Conservation (phyloP, 2,888 invertebrate species). For the Drosophila prostipennis region DNA sequence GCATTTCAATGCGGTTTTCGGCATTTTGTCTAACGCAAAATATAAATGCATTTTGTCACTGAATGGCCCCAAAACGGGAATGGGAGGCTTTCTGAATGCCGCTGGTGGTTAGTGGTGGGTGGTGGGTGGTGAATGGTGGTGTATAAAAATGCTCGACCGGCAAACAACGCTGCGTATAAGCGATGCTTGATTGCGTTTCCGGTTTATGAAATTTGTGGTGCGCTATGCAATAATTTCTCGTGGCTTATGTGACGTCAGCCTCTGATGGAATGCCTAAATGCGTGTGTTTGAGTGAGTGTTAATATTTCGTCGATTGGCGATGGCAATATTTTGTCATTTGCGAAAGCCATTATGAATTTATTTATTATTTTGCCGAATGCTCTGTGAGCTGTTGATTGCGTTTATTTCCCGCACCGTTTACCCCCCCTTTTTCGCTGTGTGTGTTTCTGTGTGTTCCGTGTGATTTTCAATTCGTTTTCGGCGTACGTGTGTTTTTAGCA, state of each 20-base stretch:
- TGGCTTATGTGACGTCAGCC: conserved; percentile 53
- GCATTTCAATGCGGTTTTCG: conserved; percentile 62
- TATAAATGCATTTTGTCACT: conserved; percentile 70
- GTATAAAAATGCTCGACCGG: conserved; percentile 59
- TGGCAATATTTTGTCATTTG: conserved; percentile 80
- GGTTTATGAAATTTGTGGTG: conserved; percentile 76
- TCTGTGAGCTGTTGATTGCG: conserved; percentile 62
- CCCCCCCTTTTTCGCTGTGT: conserved; percentile 21
- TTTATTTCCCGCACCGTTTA: conserved; percentile 36
- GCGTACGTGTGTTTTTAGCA: conserved; percentile 65
- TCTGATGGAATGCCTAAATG: conserved; percentile 29
- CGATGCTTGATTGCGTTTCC: conserved; percentile 79
- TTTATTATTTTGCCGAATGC: conserved; percentile 68
- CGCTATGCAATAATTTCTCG: conserved; percentile 75
- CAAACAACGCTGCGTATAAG: conserved; percentile 57
- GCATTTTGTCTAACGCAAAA: conserved; percentile 70
- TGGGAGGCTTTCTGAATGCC: neutral
- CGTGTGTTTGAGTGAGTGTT: conserved; percentile 54
- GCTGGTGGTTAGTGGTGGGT: neutral
- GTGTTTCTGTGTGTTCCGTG: conserved; percentile 39
- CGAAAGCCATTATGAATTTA: conserved; percentile 76
- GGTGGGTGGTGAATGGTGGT: neutral
- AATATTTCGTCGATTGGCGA: conserved; percentile 76
- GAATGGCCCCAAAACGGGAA: conserved; percentile 17
- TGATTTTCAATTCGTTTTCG: conserved; percentile 65